These are phyloP conservation scores for Esperia sulphurella DNA, from an alignment of 2,888 invertebrate genomes.

Conservation along the genomic window DNA sequence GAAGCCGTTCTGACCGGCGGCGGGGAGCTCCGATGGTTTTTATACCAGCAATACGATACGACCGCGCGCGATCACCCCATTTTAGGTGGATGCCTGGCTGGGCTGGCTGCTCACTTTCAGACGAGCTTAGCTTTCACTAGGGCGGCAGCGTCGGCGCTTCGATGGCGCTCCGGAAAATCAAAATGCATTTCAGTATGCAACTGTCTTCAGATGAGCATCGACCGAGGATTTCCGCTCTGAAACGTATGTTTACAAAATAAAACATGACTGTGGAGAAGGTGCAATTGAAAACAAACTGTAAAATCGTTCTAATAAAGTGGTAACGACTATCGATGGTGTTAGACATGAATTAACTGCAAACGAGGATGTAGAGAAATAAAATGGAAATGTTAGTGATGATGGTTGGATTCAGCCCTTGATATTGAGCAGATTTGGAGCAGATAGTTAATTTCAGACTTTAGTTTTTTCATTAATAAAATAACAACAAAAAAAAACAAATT, in stretches of 20 bases:
- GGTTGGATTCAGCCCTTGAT: neutral
- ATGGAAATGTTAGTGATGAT: neutral
- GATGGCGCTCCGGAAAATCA: slow-evolving; percentile 10
- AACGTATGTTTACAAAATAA: slow-evolving; percentile 31
- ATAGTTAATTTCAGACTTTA: no score
- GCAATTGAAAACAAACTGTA: slow-evolving; percentile 21
- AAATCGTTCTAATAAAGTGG: slow-evolving; percentile 5
- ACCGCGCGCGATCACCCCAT: slow-evolving; percentile 72
- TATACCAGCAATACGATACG: slow-evolving; percentile 91
- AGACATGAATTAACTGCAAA: neutral
- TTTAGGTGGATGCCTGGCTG: slow-evolving; percentile 74
- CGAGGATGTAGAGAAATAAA: slow-evolving; percentile 1
- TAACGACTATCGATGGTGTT: slow-evolving; percentile 2
- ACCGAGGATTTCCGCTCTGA: neutral
- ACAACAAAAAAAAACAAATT: no score
- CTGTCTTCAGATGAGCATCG: neutral
- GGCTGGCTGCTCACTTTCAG: slow-evolving; percentile 64
- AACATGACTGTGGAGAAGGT: slow-evolving; percentile 18
- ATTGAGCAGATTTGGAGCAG: no score
- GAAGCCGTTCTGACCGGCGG: slow-evolving; percentile 97
- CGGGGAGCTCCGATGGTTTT: slow-evolving; percentile 84
- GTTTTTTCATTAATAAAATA: neutral
- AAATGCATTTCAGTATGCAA: slow-evolving; percentile 6
- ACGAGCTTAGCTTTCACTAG: slow-evolving; percentile 75
- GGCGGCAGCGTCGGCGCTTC: slow-evolving; percentile 36